Percentiles rank a stretch among this genome's conserved stretches.
phyloP scores from a whole-genome alignment of 2,113 vertebrate genomes.

The Brachypodius melanocephalos region DNA sequence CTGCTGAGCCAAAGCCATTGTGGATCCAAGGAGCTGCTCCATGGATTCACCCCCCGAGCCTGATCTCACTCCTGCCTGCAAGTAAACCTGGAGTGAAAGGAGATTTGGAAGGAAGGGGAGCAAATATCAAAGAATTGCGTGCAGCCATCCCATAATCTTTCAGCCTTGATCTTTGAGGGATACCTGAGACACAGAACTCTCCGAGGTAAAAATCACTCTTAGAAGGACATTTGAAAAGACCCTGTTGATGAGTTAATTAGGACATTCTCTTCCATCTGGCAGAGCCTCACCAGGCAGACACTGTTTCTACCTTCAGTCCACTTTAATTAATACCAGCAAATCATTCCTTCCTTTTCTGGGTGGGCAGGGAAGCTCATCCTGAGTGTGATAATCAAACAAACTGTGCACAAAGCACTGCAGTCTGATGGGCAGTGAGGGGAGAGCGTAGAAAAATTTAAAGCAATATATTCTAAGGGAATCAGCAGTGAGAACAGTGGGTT shows the following conservation, averaged over 20 bases:
- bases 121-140: background rate
- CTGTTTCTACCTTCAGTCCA: background rate
- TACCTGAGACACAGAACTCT: background rate
- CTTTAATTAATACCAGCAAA: background rate
- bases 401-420: background rate
- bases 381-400: background rate
- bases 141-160: background rate
- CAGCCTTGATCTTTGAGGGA: background rate
- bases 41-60: background rate
- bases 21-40: background rate
- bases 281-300: background rate
- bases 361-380: background rate
- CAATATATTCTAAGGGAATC: background rate
- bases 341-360: background rate
- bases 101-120: background rate
- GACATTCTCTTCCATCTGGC: background rate
- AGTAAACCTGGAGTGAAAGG: background rate
- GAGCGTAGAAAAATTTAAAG: background rate
- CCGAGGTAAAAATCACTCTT: background rate
- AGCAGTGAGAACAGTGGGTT: background rate
- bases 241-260: background rate
- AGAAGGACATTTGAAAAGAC: background rate
- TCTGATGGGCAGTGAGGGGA: background rate
- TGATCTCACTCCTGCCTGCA: background rate
- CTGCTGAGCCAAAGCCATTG: background rate